phyloP scores from a whole-genome alignment of 1,140 invertebrate genomes.

The Cepaea nemoralis region DNA sequence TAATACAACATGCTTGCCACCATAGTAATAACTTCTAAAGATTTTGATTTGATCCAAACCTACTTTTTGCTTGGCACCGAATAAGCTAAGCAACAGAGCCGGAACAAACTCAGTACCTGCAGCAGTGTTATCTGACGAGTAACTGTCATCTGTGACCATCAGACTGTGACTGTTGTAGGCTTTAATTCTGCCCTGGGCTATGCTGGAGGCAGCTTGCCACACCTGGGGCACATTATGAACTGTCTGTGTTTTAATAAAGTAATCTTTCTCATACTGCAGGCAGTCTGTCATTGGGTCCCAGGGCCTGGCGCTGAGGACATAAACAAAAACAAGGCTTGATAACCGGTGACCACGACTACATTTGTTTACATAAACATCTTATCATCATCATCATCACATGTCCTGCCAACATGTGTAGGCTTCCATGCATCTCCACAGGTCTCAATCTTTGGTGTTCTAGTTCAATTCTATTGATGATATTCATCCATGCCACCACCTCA shows the following conservation, averaged over 20 bases:
- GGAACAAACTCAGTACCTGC: slow-evolving; percentile 44
- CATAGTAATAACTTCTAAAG: too few relatives aligned
- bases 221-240: slow-evolving; percentile 80
- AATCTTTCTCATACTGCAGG: slow-evolving; percentile 84
- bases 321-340: not conserved
- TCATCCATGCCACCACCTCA: too few relatives aligned
- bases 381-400: too few relatives aligned
- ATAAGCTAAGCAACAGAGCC: too few relatives aligned
- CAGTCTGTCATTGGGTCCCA: slow-evolving; percentile 88
- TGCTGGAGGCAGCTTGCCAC: slow-evolving; percentile 67
- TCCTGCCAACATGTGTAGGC: too few relatives aligned
- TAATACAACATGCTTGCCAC: too few relatives aligned
- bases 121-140: slow-evolving; percentile 57
- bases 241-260: slow-evolving; percentile 81
- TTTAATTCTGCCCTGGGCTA: slow-evolving; percentile 53
- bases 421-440: too few relatives aligned
- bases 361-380: too few relatives aligned
- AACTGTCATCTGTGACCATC: slow-evolving; percentile 58
- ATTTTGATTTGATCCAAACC: too few relatives aligned
- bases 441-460: too few relatives aligned
- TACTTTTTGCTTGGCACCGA: too few relatives aligned
- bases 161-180: slow-evolving; percentile 18
- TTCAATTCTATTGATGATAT: too few relatives aligned
- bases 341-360: not conserved
- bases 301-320: slow-evolving; percentile 75